Conservation (phyloP, 2,797 vertebrate species). For the Apogon talboti region DNA sequence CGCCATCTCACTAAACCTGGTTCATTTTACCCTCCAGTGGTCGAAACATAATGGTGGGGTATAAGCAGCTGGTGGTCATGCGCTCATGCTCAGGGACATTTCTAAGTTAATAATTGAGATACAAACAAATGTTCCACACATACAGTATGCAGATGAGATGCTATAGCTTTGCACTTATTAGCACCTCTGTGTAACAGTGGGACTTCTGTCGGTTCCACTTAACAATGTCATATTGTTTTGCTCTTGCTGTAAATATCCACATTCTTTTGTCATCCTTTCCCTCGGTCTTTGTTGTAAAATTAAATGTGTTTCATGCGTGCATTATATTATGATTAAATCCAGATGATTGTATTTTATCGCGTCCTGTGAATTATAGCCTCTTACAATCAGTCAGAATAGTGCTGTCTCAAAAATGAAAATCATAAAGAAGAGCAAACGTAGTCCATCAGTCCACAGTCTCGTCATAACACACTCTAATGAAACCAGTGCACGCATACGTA, state of each 20-base stretch:
- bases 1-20: constrained; percentile 33
- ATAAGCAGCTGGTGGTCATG: constrained; percentile 47
- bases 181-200: background rate
- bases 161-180: background rate
- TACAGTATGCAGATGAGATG: background rate
- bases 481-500: background rate
- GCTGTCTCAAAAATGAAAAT: too few species aligned
- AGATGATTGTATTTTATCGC: too few species aligned
- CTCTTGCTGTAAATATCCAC: background rate
- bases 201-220: background rate
- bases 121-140: constrained; percentile 6
- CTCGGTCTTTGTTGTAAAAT: too few species aligned
- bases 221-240: background rate
- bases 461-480: too few species aligned
- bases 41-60: constrained; percentile 27
- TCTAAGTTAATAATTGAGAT: constrained; percentile 25
- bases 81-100: constrained; percentile 37
- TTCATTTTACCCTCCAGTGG: constrained; percentile 56
- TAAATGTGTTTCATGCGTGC: too few species aligned
- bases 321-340: too few species aligned
- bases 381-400: too few species aligned
- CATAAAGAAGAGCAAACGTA: too few species aligned
- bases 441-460: too few species aligned
- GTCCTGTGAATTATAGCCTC: too few species aligned
- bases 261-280: too few species aligned